Base-by-base conservation (phyloP, 2,888 invertebrate species). In the Netelia fuscicornis region DNA sequence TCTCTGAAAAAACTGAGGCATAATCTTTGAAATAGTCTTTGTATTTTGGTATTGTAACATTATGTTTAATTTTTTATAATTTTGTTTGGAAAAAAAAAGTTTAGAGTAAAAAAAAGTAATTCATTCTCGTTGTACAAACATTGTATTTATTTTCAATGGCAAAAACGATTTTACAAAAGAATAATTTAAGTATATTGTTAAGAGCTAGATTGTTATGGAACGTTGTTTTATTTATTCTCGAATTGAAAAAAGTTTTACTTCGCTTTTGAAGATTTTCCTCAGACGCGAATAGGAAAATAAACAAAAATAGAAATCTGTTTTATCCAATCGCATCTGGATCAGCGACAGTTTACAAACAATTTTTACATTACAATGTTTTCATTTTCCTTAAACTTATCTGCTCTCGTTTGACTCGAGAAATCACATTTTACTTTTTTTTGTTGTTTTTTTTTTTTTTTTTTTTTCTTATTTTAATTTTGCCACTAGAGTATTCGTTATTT, bases 161-260 rank as follows among this genome's bases (percentile, higher is more conserved):
- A 89, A 90, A 90, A 91, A 89, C 78, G 87, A 88, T 87, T 87
- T 89, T 91, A 91, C 91, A 91, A 90, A 90, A 89, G 81, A 85
- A 89, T 89, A 86, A 87, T 89, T 88, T 87, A 83, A 77, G 68
- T 80, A 84, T 87, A 83, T 76, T 62, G 70, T 84, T 84, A 84
- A 52, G 25, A 70, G 62, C 64, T 82, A 87, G n/a, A 65, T 20
- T 20, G 79, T 79, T 83, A 78, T 84, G 70, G 56, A 60, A 76
- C 74, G 37, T 79, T 48, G 48, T 37, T 44, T 54, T 6, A 70
- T 82, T 74, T 86, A 79, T 76, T 37, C 6, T 37, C 6, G 1
- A 37, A 37, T 37, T 37, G 6, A 6, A 37, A 37, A 37, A 37
- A 37, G 20, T 20, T 37, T 3, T 37, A 3, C 37, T 42, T 81